These are phyloP conservation scores for Eretmochelys imbricata DNA, from an alignment of 2,113 vertebrate genomes.

Conservation along the genomic window DNA sequence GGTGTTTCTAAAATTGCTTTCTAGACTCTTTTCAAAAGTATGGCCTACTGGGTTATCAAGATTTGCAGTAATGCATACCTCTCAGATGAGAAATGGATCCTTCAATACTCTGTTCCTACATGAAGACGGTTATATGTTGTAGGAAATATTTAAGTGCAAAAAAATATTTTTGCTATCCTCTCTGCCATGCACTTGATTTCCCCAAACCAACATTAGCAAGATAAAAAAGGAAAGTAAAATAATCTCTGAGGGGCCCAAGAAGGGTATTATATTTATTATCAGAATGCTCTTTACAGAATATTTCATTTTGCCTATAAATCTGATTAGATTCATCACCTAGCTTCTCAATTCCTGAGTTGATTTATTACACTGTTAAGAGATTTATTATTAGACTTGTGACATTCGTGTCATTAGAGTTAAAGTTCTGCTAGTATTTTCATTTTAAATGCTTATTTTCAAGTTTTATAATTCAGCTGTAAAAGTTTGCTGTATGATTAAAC, in stretches of 20 bases:
- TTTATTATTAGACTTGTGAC: neutral
- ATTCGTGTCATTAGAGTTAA: neutral
- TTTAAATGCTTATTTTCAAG: neutral
- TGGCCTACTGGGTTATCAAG: neutral
- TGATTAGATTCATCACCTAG: neutral
- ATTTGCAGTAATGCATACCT: neutral
- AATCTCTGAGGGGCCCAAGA: neutral
- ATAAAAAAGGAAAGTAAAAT: conserved; percentile 1
- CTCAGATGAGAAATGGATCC: neutral
- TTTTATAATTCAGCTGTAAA: neutral
- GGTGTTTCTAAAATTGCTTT: neutral
- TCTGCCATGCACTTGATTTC: neutral
- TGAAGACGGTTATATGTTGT: rapidly evolving
- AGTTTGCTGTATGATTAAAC: neutral
- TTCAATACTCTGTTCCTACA: neutral
- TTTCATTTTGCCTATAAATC: conserved; percentile 5
- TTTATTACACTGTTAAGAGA: neutral
- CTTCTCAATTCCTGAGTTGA: neutral
- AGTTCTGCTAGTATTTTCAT: neutral
- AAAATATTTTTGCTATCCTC: neutral
- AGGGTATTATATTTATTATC: conserved; percentile 23
- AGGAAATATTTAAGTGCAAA: neutral
- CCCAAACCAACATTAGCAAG: neutral
- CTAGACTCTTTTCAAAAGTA: neutral
- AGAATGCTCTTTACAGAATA: neutral